Percentiles rank a stretch among this genome's conserved stretches.
Conservation (phyloP, 1,140 invertebrate genomes). For the Cydia amplana region DNA sequence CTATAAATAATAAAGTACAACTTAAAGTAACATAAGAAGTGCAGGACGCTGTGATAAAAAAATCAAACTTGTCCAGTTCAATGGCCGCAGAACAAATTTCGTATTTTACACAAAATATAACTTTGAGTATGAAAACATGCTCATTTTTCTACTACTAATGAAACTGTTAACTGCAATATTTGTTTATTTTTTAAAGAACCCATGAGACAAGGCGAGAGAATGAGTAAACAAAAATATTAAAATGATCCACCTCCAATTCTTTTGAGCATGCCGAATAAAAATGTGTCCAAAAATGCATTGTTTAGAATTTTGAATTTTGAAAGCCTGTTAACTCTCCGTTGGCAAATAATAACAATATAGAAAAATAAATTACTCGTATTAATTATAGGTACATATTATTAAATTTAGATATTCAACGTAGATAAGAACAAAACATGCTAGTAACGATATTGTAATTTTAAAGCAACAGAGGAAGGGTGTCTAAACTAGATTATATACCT, state of each 20-base stretch:
- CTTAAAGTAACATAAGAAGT: conserved; percentile 1
- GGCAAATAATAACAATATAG: conserved; percentile 52
- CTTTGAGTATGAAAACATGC: background rate
- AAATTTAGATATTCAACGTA: background rate
- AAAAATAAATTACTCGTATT: conserved; percentile 26
- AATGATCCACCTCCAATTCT: conserved; percentile 72
- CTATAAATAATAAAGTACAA: background rate
- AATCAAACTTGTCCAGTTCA: background rate
- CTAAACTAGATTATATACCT: background rate
- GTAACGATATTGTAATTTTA: conserved; percentile 21
- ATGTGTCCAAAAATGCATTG: conserved; percentile 58
- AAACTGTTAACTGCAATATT: background rate
- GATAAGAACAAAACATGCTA: background rate
- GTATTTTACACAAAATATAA: background rate
- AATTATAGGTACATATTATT: conserved; percentile 28
- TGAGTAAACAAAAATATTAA: conserved; percentile 33
- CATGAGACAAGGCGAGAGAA: background rate
- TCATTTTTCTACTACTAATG: background rate
- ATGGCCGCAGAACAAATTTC: no score
- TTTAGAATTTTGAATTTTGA: conserved; percentile 74
- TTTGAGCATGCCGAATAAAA: conserved; percentile 69
- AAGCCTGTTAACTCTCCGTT: conserved; percentile 67
- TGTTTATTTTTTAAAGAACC: background rate
- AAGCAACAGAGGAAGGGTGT: background rate
- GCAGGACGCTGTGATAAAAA: conserved; percentile 4